Conservation (phyloP, 2,888 invertebrate genomes). For the Himalopsyche tibetana region DNA sequence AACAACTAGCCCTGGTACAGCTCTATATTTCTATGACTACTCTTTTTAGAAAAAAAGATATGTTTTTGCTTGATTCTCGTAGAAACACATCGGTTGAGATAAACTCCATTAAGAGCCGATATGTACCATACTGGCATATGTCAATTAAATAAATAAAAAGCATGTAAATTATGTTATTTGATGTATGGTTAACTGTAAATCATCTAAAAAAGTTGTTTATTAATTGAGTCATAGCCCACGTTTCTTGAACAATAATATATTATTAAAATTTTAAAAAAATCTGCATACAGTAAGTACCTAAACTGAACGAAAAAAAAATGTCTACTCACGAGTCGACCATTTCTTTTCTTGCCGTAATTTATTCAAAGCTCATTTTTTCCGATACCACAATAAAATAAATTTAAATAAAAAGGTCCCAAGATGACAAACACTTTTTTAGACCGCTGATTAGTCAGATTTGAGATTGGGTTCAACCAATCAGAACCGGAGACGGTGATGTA, state of each 20-base stretch:
- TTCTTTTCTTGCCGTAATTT: slow-evolving; percentile 8
- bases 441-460: background rate
- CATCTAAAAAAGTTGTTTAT: background rate
- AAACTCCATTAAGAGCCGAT: too few species aligned
- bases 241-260: background rate
- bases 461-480: slow-evolving; percentile 1
- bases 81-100: too few species aligned
- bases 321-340: slow-evolving; percentile 11
- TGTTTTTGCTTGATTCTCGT: too few species aligned
- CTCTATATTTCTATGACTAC: too few species aligned
- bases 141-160: too few species aligned
- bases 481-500: background rate
- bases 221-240: background rate
- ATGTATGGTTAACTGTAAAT: too few species aligned
- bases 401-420: slow-evolving; percentile 35
- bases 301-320: background rate
- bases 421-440: slow-evolving; percentile 31
- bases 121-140: too few species aligned
- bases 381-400: slow-evolving; percentile 39
- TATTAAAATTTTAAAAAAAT: background rate
- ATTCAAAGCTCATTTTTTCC: slow-evolving; percentile 11
- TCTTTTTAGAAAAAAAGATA: too few species aligned
- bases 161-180: background rate
- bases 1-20: too few species aligned
- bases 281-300: background rate